Conservation (phyloP, 2,888 invertebrate species). For the Zele albiditarsus region DNA sequence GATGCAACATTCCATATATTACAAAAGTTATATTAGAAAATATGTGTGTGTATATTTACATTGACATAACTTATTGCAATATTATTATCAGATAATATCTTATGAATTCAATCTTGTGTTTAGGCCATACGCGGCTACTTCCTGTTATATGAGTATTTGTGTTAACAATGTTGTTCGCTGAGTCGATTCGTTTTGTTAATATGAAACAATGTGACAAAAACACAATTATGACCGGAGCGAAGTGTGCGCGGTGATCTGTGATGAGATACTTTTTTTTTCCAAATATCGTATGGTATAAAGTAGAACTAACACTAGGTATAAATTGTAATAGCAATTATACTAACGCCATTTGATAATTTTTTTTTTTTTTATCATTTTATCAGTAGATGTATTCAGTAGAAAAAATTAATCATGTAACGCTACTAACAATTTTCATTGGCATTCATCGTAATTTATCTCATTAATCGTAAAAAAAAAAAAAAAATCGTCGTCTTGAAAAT, state of each 20-base stretch:
- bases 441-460: not conserved
- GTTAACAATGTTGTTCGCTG: not conserved
- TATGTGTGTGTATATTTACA: not conserved
- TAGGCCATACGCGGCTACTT: not conserved
- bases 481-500: conserved; percentile 1
- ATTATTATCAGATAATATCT: not conserved
- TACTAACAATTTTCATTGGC: not conserved
- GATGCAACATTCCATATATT: conserved; percentile 46
- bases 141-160: not conserved
- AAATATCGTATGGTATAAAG: not conserved
- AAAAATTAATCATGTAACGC: not conserved
- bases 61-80: conserved; percentile 5
- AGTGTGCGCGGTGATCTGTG: conserved; percentile 9
- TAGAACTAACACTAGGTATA: not conserved
- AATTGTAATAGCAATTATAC: not conserved
- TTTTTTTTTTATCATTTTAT: not conserved
- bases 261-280: not conserved
- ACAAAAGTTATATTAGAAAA: conserved; percentile 12
- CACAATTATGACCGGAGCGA: not conserved
- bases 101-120: not conserved
- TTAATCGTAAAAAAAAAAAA: not conserved
- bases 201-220: not conserved
- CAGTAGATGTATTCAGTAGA: not conserved
- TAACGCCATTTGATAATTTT: not conserved
- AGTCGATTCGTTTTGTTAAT: conserved; percentile 1